Percentiles rank a stretch among this genome's conserved stretches.
These are phyloP conservation scores for Callaeas wilsoni DNA, from an alignment of 2,113 vertebrate genomes.

Conservation along the genomic window DNA sequence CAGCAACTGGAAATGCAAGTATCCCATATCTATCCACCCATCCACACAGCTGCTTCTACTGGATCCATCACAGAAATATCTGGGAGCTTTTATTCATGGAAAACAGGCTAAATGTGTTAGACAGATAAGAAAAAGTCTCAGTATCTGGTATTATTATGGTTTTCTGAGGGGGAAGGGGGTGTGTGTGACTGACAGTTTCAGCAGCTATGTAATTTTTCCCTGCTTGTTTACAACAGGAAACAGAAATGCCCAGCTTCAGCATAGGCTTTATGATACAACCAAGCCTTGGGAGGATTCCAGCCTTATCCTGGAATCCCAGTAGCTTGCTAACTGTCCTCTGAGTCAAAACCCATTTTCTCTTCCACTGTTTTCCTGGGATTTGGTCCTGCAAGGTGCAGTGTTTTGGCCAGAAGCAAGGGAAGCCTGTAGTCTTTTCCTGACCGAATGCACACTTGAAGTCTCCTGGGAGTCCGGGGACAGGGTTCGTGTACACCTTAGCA, in stretches of 20 bases:
- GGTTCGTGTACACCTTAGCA: not conserved
- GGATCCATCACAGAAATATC: not conserved
- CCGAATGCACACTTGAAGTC: not conserved
- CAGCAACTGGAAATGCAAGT: not conserved
- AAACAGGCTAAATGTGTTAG: not conserved
- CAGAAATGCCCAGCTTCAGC: not conserved
- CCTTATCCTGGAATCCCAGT: not conserved
- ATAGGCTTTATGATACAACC: not conserved
- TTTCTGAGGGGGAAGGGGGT: not conserved
- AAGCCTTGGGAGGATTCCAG: not conserved
- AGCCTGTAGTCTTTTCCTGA: not conserved
- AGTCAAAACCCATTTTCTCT: not conserved
- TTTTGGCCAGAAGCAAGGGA: not conserved
- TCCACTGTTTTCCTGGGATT: not conserved
- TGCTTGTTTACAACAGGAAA: not conserved
- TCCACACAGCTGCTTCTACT: not conserved
- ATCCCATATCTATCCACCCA: not conserved
- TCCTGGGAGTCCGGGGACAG: not conserved
- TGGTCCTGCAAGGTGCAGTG: not conserved
- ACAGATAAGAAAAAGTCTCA: not conserved
- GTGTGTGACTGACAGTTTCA: not conserved
- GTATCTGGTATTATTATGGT: not conserved
- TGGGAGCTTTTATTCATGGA: not conserved
- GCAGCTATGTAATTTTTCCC: slow-evolving; percentile 6
- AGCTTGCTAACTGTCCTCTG: not conserved